Base-by-base conservation (phyloP, 2,888 invertebrate genomes). In the Ferrisia virgata region DNA sequence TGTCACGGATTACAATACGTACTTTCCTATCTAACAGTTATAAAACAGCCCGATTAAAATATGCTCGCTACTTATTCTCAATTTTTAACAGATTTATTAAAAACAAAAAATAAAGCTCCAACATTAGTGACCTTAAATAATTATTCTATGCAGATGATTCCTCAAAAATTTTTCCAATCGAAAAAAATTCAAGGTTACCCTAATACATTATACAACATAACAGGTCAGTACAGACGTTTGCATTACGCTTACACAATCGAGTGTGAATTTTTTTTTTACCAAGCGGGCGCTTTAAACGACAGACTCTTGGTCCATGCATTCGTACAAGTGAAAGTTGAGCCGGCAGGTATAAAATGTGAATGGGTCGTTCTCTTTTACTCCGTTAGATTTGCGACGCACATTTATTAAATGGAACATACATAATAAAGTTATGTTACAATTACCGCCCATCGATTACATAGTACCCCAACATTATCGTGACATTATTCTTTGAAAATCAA, bases 371-470 rank as follows among this genome's bases (percentile, higher is more conserved):
- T 18, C 36, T 58, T 79, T n/a, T 81, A 47, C 53, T 79, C 40
- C 22, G 64, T 64, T n/a, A 53, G 80, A 80, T 53, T 47, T 53
- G 53, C 58, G 13, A 31, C 58, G 33, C 47, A 47, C 47, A 64
- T 64, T 58, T 36, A 40, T 25, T 69, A 81, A 69, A 82, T 82
- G 69, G 82, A 64, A 82, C 82, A 82, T 82, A 82, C 82, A 82
- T 82, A 82, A 82, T 36, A 22, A 64, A 58, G 36, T 82, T 82
- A 82, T 82, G 82, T 36, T 82, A 82, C 82, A 82, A 82, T 82
- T 82, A 82, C 53, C 82, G 82, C 82, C 82, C 82, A 64, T 64
- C 69, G 82, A 82, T 82, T 82, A 82, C 82, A 82, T 82, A 82
- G 69, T 82, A 82, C 81, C 39, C 82, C 82, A 36, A 82, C 40